Percentiles rank a stretch among this genome's conserved stretches.
These are phyloP conservation scores for Isotomurus palustris DNA, from an alignment of 2,888 invertebrate genomes.

Conservation along the genomic window DNA sequence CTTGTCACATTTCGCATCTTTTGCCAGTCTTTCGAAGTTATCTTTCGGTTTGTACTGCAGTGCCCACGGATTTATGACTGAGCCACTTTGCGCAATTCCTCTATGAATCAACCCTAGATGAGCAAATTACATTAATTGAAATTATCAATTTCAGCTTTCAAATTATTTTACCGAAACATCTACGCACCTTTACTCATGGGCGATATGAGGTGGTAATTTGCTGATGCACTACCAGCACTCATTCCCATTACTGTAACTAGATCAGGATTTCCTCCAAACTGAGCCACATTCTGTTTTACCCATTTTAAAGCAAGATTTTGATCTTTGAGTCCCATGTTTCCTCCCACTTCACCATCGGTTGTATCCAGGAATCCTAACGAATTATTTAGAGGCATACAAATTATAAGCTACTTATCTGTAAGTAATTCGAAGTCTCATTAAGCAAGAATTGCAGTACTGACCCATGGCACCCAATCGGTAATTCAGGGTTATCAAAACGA, in stretches of 20 bases:
- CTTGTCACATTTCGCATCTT: constrained; percentile 18
- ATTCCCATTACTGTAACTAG: neutral
- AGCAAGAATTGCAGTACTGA: no score
- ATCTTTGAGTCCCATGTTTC: neutral
- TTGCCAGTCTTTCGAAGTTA: constrained; percentile 14
- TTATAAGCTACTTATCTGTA: no score
- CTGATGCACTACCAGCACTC: constrained; percentile 14
- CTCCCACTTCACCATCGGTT: neutral
- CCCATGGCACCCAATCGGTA: constrained; percentile 31
- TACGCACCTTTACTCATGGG: constrained; percentile 27
- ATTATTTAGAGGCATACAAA: no score
- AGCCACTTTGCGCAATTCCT: constrained; percentile 27
- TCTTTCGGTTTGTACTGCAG: constrained; percentile 24
- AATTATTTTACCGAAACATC: neutral
- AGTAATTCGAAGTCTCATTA: neutral
- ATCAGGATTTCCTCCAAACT: neutral
- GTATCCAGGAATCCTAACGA: neutral
- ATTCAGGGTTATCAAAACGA: constrained; percentile 32
- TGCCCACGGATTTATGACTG: constrained; percentile 31
- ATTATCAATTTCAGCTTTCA: neutral
- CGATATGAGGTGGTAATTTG: constrained; percentile 23
- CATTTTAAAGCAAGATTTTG: neutral
- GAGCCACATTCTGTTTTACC: neutral
- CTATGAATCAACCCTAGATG: constrained; percentile 21
- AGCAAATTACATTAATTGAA: neutral